Conservation (phyloP, 1,140 invertebrate species). For the Drosophila takahashii region DNA sequence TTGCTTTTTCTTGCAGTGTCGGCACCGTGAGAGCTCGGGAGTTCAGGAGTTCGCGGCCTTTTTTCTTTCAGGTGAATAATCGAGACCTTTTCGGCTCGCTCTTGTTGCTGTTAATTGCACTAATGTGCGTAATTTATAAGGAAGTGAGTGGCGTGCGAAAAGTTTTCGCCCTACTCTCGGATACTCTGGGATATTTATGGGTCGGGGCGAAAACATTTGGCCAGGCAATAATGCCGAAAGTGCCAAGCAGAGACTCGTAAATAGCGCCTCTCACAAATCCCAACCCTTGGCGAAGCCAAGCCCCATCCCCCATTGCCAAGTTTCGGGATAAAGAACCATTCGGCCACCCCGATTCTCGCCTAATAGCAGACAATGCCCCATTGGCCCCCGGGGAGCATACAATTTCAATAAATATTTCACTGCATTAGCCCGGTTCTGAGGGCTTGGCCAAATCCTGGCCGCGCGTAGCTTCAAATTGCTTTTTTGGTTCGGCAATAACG, state of each 20-base stretch:
- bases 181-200: constrained; percentile 54
- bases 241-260: constrained; percentile 81
- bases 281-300: constrained; percentile 11
- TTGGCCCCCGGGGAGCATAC: constrained; percentile 76
- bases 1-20: constrained; percentile 13
- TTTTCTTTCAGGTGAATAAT: constrained; percentile 71
- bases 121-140: constrained; percentile 80
- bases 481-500: constrained; percentile 73
- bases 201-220: constrained; percentile 47
- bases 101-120: constrained; percentile 71
- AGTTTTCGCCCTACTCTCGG: constrained; percentile 42
- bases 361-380: constrained; percentile 72
- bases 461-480: constrained; percentile 74
- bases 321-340: constrained; percentile 56
- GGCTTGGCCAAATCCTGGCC: constrained; percentile 51
- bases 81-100: constrained; percentile 35
- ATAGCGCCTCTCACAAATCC: constrained; percentile 48
- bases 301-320: constrained; percentile 21
- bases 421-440: constrained; percentile 62
- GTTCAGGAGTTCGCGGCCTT: constrained; percentile 27
- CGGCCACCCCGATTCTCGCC: constrained; percentile 26
- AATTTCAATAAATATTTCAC: constrained; percentile 84
- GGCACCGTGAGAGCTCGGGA: constrained; percentile 14
- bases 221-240: constrained; percentile 74
- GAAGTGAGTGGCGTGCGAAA: constrained; percentile 69